These are phyloP conservation scores for Apodemus sylvaticus DNA, from an alignment of 2,113 vertebrate species.

Conservation along the genomic window DNA sequence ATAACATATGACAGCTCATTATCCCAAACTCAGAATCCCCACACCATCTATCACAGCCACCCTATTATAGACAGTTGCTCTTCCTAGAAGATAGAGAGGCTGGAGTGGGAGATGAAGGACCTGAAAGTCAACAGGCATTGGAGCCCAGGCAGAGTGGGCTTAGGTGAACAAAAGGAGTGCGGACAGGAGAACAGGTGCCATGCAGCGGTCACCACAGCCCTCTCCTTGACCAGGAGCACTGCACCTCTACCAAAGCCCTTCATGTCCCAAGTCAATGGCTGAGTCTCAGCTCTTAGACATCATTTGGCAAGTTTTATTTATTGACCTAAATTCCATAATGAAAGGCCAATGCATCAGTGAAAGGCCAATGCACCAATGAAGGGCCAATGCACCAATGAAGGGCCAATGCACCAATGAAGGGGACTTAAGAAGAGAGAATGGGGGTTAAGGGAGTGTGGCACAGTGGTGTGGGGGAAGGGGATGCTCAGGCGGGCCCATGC, in stretches of 20 bases:
- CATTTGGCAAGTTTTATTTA: not conserved
- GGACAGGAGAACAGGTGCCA: not conserved
- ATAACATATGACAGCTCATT: slow-evolving; percentile 65
- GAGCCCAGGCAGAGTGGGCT: not conserved
- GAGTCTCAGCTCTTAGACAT: not conserved
- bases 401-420: too few relatives aligned
- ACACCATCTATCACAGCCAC: slow-evolving; percentile 62
- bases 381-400: too few relatives aligned
- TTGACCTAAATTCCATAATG: slow-evolving; percentile 19
- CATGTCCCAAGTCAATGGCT: not conserved
- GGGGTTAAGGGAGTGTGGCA: too few relatives aligned
- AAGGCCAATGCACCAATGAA: too few relatives aligned
- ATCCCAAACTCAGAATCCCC: slow-evolving; percentile 70
- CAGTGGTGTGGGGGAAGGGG: too few relatives aligned
- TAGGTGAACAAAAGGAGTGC: not conserved
- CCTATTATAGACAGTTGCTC: not conserved
- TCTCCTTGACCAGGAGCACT: fast-evolving
- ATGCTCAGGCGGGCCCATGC: too few relatives aligned
- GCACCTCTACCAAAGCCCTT: fast-evolving
- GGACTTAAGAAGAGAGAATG: too few relatives aligned
- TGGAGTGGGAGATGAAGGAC: not conserved
- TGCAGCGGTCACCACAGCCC: not conserved
- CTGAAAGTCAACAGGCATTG: not conserved
- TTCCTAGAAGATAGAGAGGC: slow-evolving; percentile 35
- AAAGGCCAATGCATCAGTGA: too few relatives aligned